Evolutionary conservation across 2,888 invertebrate genomes (phyloP).

Genomic region (Caenorhabditis becei): DNA sequence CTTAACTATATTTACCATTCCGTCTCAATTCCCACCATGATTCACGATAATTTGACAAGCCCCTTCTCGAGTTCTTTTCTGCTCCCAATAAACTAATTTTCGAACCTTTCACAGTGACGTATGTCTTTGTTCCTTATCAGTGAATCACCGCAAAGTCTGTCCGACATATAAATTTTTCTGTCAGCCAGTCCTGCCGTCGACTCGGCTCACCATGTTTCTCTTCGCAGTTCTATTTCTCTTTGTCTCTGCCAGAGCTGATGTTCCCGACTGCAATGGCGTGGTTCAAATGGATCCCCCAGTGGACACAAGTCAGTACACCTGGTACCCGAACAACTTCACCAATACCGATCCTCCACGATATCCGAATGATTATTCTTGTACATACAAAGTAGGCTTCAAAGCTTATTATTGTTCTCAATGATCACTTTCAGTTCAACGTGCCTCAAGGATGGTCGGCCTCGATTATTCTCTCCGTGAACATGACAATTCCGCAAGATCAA

Average conservation of each 20-base stretch:
- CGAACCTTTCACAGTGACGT: neutral
- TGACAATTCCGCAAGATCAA: conserved; percentile 20
- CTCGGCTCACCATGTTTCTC: neutral
- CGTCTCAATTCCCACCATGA: neutral
- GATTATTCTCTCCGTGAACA: conserved; percentile 12
- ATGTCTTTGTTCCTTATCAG: neutral
- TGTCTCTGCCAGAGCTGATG: neutral
- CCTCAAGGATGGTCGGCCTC: conserved; percentile 28
- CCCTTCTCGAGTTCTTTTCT: no score
- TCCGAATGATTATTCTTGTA: conserved; percentile 29
- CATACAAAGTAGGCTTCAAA: conserved; percentile 14
- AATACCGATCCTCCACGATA: conserved; percentile 24
- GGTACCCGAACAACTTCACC: conserved; percentile 36
- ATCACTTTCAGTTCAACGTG: conserved; percentile 31
- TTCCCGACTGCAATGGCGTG: conserved; percentile 8
- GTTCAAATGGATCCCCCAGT: conserved; percentile 15
- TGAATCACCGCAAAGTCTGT: neutral
- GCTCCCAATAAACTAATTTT: neutral
- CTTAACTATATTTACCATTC: neutral
- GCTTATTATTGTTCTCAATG: neutral
- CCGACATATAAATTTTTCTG: conserved; percentile 18
- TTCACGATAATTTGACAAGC: neutral
- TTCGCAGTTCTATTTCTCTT: neutral
- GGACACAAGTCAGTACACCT: conserved; percentile 8
- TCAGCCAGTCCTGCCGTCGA: neutral